A percentile compares a stretch with the other conserved stretches of the same genome.
Conservation (phyloP, 2,113 vertebrate species). For the Phyllopteryx taeniolatus region DNA sequence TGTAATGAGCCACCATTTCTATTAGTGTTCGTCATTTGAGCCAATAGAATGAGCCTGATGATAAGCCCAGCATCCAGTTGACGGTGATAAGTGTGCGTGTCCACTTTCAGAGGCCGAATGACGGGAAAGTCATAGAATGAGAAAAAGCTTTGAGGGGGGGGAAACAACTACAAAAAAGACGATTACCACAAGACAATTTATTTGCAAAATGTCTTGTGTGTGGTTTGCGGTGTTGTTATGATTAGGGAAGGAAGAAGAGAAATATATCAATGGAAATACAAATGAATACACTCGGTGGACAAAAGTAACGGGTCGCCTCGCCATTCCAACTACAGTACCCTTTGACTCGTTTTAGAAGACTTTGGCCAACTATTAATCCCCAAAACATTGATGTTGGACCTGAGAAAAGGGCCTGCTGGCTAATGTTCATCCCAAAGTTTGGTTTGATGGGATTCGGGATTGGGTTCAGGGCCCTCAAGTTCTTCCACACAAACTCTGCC, state of each 20-base stretch:
- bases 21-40: conserved; percentile 54
- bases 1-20: conserved; percentile 53
- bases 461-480: background rate
- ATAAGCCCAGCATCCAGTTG: conserved; percentile 58
- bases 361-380: background rate
- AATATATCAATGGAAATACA: conserved; percentile 36
- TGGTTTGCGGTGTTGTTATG: conserved; percentile 58
- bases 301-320: background rate
- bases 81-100: conserved; percentile 51
- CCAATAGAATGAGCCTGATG: conserved; percentile 54
- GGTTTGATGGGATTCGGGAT: background rate
- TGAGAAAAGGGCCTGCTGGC: background rate
- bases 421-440: background rate
- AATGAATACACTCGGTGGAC: conserved; percentile 1
- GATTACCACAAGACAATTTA: conserved; percentile 73
- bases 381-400: background rate
- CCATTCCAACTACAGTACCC: background rate
- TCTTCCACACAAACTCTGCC: background rate
- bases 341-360: background rate
- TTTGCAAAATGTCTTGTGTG: conserved; percentile 73
- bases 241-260: conserved; percentile 53
- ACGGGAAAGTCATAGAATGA: conserved; percentile 62
- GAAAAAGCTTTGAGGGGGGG: conserved; percentile 47
- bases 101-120: conserved; percentile 41
- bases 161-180: conserved; percentile 28